phyloP scores from a whole-genome alignment of 2,113 vertebrate genomes.

The Nothobranchius kuhntae region DNA sequence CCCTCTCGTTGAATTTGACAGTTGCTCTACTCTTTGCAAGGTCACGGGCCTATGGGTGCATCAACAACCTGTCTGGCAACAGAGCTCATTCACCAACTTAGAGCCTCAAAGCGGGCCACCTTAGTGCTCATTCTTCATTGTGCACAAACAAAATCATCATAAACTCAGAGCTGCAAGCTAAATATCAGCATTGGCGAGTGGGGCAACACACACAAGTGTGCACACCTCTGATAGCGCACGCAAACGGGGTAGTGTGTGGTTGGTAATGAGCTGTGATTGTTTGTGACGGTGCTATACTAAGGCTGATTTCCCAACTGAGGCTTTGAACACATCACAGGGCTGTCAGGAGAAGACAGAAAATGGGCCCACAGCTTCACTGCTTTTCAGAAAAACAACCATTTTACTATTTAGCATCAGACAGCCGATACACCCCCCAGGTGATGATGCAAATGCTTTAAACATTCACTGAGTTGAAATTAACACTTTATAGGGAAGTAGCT shows the following conservation, averaged over 20 bases:
- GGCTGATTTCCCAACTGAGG: conserved; percentile 77
- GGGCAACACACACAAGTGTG: conserved; percentile 4
- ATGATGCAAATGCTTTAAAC: conserved; percentile 57
- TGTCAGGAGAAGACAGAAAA: conserved; percentile 72
- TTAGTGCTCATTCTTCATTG: conserved; percentile 36
- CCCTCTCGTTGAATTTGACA: conserved; percentile 48
- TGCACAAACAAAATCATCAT: conserved; percentile 43
- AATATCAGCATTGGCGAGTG: neutral
- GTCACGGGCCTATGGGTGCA: conserved; percentile 35
- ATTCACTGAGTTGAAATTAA: conserved; percentile 51
- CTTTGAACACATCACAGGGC: conserved; percentile 70
- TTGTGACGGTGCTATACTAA: conserved; percentile 73
- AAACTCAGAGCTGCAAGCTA: conserved; percentile 4
- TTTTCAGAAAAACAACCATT: conserved; percentile 63
- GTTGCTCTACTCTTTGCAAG: conserved; percentile 42
- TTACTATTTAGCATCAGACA: conserved; percentile 53
- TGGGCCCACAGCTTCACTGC: conserved; percentile 63
- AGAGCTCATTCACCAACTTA: conserved; percentile 36
- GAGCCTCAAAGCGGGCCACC: conserved; percentile 26
- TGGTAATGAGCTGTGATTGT: conserved; percentile 76
- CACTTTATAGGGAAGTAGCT: no score
- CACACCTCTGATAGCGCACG: conserved; percentile 47
- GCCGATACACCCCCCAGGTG: conserved; percentile 36
- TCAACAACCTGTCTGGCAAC: conserved; percentile 28
- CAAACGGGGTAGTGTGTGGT: conserved; percentile 66